phyloP scores from a whole-genome alignment of 2,888 invertebrate species.

The Lithosia quadra region DNA sequence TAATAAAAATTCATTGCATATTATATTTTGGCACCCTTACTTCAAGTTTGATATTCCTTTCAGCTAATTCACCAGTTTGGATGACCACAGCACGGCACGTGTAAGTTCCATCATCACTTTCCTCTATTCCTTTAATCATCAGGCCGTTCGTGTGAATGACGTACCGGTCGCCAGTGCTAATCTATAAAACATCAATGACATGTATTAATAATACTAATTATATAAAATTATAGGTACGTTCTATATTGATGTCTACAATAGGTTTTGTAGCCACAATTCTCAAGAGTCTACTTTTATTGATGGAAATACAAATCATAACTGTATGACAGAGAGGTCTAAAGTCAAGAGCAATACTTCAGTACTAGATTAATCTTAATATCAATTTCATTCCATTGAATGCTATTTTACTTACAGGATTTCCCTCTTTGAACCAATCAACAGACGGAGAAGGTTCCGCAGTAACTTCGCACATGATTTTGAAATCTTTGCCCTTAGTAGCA shows the following conservation, averaged over 20 bases:
- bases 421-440: slow-evolving; percentile 95
- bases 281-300: neutral
- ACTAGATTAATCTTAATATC: neutral
- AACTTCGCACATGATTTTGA: slow-evolving; percentile 93
- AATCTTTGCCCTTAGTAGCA: slow-evolving; percentile 92
- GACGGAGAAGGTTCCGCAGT: slow-evolving; percentile 94
- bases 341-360: neutral
- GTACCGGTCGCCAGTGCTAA: slow-evolving; percentile 90
- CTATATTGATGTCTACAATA: neutral
- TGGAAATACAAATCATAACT: neutral
- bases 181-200: slow-evolving; percentile 67
- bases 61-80: slow-evolving; percentile 92
- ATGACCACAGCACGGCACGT: slow-evolving; percentile 95
- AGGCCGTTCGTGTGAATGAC: slow-evolving; percentile 92
- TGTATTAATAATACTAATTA: neutral
- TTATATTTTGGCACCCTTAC: slow-evolving; percentile 69
- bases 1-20: neutral
- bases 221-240: neutral
- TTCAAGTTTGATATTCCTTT: slow-evolving; percentile 93
- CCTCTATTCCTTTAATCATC: slow-evolving; percentile 91
- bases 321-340: neutral
- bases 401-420: slow-evolving; percentile 85
- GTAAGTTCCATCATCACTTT: slow-evolving; percentile 95
- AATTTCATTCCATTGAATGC: slow-evolving; percentile 3
- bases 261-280: neutral